phyloP scores from a whole-genome alignment of 2,113 vertebrate species.

The Prinia subflava region DNA sequence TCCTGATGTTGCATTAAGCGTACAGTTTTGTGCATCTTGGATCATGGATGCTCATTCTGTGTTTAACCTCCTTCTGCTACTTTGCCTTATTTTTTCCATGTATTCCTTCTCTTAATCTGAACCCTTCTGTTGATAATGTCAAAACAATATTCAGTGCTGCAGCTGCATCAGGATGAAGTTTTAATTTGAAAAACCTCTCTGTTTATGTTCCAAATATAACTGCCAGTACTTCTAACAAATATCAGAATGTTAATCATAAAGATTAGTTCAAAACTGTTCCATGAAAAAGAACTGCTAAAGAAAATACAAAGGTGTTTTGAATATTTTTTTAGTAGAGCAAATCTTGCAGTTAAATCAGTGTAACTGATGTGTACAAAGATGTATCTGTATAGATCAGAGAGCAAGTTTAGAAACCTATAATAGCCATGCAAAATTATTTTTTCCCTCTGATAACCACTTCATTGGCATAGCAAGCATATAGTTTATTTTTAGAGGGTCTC shows the following conservation, averaged over 20 bases:
- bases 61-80: neutral
- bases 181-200: neutral
- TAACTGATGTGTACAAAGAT: neutral
- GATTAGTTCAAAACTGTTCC: neutral
- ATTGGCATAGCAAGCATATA: neutral
- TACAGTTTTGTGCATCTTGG: neutral
- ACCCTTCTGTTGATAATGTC: neutral
- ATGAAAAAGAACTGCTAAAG: neutral
- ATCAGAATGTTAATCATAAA: neutral
- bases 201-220: conserved; percentile 15
- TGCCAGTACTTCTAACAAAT: neutral
- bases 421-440: neutral
- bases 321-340: neutral
- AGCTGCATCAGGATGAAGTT: neutral
- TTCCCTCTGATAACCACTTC: neutral
- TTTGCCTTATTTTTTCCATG: neutral
- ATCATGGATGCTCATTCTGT: neutral
- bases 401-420: neutral
- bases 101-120: neutral
- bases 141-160: neutral
- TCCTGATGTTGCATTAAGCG: neutral
- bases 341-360: neutral
- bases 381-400: neutral
- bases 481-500: neutral
- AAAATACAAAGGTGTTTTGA: neutral